Evolutionary conservation across 2,797 vertebrate genomes (phyloP).

Genomic region (Sebastes cheni): DNA sequence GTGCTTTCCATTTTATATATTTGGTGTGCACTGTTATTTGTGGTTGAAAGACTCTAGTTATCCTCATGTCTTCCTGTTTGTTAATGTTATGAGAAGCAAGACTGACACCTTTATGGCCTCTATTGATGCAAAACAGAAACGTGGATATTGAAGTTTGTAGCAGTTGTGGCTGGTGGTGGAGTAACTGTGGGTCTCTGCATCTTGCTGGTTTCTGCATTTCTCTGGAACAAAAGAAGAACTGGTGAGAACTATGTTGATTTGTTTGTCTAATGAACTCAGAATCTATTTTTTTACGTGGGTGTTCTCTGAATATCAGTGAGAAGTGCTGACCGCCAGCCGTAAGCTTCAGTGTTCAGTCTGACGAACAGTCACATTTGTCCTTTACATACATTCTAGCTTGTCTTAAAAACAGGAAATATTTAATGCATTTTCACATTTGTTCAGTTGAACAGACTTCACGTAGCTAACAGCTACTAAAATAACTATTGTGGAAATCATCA

Average conservation of each 20-base stretch:
- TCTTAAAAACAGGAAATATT: not conserved
- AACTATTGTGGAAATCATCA: not conserved
- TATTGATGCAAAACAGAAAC: not conserved
- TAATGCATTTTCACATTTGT: not conserved
- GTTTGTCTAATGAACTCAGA: no score
- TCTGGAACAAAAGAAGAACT: not conserved
- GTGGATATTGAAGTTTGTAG: not conserved
- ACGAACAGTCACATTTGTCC: no score
- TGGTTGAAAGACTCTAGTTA: not conserved
- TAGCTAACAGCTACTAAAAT: not conserved
- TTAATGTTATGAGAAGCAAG: not conserved
- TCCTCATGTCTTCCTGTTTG: no score
- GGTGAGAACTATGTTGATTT: conserved; percentile 23
- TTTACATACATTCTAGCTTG: no score
- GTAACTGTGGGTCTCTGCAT: not conserved
- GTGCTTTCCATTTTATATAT: no score
- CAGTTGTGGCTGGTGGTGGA: conserved; percentile 8
- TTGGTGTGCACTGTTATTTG: not conserved
- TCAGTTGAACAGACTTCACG: not conserved
- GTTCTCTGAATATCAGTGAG: no score
- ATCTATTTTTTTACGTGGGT: no score
- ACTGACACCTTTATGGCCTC: not conserved
- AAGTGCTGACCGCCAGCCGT: no score
- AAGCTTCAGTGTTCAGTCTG: no score
- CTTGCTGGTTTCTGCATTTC: not conserved